phyloP scores from a whole-genome alignment of 2,888 invertebrate genomes.

The Formica aserva region DNA sequence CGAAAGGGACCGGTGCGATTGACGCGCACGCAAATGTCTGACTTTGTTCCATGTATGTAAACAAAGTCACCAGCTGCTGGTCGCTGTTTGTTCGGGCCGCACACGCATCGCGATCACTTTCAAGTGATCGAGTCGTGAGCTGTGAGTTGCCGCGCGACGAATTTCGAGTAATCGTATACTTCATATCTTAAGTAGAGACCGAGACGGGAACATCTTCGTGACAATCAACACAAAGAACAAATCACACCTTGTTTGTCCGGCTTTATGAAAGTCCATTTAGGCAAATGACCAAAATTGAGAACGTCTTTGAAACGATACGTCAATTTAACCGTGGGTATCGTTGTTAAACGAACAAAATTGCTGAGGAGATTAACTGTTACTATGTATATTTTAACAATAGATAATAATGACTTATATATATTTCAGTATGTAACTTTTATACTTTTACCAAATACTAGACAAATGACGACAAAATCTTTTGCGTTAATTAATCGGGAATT shows the following conservation, averaged over 20 bases:
- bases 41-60: conserved; percentile 67
- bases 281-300: conserved; percentile 11
- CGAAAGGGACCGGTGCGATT: conserved; percentile 1
- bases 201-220: conserved; percentile 22
- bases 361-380: not conserved
- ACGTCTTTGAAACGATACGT: not conserved
- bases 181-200: conserved; percentile 10
- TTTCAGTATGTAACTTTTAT: not conserved
- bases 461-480: not conserved
- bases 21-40: conserved; percentile 44
- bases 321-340: not conserved
- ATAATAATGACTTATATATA: not conserved
- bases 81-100: not conserved
- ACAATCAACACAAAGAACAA: conserved; percentile 23
- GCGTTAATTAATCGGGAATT: not conserved
- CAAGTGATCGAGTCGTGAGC: not conserved
- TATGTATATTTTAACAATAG: not conserved
- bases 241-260: conserved; percentile 11
- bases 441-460: not conserved
- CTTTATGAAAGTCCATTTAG: conserved; percentile 6
- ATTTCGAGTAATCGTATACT: conserved; percentile 14
- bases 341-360: not conserved
- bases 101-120: conserved; percentile 22
- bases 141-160: conserved; percentile 23
- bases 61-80: conserved; percentile 56